Conservation (phyloP, 2,797 vertebrate genomes). For the Rhinichthys osculus region DNA sequence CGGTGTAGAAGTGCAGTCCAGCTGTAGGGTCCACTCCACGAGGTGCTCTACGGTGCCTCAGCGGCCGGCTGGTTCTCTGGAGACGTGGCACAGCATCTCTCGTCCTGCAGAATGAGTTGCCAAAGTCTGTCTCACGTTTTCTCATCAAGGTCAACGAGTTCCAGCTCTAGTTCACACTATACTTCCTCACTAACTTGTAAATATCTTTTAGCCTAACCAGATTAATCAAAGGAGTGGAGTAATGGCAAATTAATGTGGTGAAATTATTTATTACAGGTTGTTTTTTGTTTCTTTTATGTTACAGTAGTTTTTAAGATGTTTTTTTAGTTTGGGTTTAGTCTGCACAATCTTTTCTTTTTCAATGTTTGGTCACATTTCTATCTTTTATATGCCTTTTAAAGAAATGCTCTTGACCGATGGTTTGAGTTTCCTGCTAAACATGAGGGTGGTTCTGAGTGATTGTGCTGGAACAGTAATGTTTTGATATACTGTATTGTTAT, state of each 20-base stretch:
- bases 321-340: slow-evolving; percentile 52
- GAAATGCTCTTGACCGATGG: slow-evolving; percentile 73
- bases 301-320: slow-evolving; percentile 74
- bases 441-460: slow-evolving; percentile 73
- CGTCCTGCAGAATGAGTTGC: slow-evolving; percentile 68
- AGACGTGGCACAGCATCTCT: slow-evolving; percentile 60
- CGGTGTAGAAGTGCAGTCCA: slow-evolving; percentile 77
- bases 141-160: slow-evolving; percentile 67
- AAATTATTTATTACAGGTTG: slow-evolving; percentile 88
- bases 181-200: slow-evolving; percentile 72
- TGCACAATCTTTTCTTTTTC: slow-evolving; percentile 66
- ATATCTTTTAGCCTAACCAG: slow-evolving; percentile 70
- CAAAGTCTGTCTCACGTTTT: slow-evolving; percentile 67
- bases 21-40: slow-evolving; percentile 50
- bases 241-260: slow-evolving; percentile 76
- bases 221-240: slow-evolving; percentile 72
- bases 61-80: slow-evolving; percentile 58
- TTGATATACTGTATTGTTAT: slow-evolving; percentile 92
- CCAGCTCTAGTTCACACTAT: slow-evolving; percentile 64
- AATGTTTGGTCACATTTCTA: slow-evolving; percentile 72
- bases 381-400: slow-evolving; percentile 87
- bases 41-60: slow-evolving; percentile 53
- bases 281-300: slow-evolving; percentile 56
- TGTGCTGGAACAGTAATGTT: slow-evolving; percentile 83
- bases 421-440: slow-evolving; percentile 69